Conservation (phyloP, 2,888 invertebrate species). For the Bugula neritina region DNA sequence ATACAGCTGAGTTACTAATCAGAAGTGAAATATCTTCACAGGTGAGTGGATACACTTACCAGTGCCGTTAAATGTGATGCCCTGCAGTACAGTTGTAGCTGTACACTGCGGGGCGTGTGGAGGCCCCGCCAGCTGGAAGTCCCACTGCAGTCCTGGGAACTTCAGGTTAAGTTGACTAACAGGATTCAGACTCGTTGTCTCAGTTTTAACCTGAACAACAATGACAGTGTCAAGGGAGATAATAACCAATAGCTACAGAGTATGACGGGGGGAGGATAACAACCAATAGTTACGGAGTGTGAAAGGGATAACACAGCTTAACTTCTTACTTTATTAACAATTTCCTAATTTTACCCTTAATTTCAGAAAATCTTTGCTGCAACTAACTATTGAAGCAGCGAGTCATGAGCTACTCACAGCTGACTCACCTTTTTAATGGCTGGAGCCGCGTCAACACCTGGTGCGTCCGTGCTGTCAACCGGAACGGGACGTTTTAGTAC, state of each 20-base stretch:
- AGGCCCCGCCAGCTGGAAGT: background rate
- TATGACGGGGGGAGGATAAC: too few species aligned
- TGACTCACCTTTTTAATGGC: background rate
- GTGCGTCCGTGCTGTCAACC: background rate
- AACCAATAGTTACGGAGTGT: too few species aligned
- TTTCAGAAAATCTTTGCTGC: too few species aligned
- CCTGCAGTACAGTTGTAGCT: background rate
- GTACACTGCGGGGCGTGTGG: background rate
- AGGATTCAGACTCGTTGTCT: background rate
- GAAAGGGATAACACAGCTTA: too few species aligned
- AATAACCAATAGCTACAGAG: too few species aligned
- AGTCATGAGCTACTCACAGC: too few species aligned
- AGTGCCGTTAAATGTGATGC: background rate
- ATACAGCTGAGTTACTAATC: too few species aligned
- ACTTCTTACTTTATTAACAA: too few species aligned
- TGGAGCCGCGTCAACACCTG: background rate
- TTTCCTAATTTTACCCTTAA: too few species aligned
- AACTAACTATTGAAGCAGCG: too few species aligned
- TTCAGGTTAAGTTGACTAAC: background rate
- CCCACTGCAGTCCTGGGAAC: background rate
- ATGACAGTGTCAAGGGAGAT: too few species aligned
- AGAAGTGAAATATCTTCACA: too few species aligned
- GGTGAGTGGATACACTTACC: background rate
- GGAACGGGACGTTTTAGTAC: background rate
- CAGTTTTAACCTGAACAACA: background rate